Percentiles rank a stretch among this genome's conserved stretches.
Evolutionary conservation across 30 jellyfish, hydroid and myxozoan species (phyloP).

Genomic region (Rhopilema esculentum): DNA sequence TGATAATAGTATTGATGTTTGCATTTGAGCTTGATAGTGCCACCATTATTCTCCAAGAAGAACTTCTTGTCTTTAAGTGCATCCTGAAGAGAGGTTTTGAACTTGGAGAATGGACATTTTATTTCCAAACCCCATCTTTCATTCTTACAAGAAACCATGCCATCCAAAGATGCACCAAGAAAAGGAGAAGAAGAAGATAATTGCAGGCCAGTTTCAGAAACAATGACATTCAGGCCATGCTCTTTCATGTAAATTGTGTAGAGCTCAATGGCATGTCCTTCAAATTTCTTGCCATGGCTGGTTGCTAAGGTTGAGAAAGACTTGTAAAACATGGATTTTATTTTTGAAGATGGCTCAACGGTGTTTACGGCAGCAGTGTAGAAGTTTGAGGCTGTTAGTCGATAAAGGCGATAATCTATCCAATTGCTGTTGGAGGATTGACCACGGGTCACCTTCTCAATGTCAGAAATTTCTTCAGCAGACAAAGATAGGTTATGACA

Average conservation of each 20-base stretch:
- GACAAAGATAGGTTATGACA: neutral
- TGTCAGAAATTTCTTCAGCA: conserved; percentile 4
- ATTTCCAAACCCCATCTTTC: conserved; percentile 32
- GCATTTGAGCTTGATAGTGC: neutral
- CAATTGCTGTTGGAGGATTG: conserved; percentile 4
- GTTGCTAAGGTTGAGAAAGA: conserved; percentile 23
- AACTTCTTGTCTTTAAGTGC: conserved; percentile 40
- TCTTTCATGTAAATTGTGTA: conserved; percentile 4
- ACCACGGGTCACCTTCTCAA: conserved; percentile 26
- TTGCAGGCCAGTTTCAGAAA: conserved; percentile 20
- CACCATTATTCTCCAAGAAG: conserved; percentile 2
- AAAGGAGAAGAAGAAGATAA: conserved; percentile 18
- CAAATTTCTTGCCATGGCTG: conserved; percentile 34
- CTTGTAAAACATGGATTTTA: conserved; percentile 10
- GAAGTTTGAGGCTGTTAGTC: too few relatives aligned
- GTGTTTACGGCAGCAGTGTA: too few relatives aligned
- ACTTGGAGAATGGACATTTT: conserved; percentile 45
- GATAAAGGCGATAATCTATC: too few relatives aligned
- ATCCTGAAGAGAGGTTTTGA: conserved; percentile 19
- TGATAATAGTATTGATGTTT: conserved; percentile 29
- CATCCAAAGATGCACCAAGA: conserved; percentile 34
- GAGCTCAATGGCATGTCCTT: conserved; percentile 34
- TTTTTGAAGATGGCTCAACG: too few relatives aligned
- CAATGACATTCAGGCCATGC: conserved; percentile 1
- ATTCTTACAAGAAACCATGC: neutral